Evolutionary conservation across 2,113 vertebrate genomes (phyloP), one percentile per base, ranked within the genome.

Genomic region (Ibidorhyncha struthersii): DNA sequence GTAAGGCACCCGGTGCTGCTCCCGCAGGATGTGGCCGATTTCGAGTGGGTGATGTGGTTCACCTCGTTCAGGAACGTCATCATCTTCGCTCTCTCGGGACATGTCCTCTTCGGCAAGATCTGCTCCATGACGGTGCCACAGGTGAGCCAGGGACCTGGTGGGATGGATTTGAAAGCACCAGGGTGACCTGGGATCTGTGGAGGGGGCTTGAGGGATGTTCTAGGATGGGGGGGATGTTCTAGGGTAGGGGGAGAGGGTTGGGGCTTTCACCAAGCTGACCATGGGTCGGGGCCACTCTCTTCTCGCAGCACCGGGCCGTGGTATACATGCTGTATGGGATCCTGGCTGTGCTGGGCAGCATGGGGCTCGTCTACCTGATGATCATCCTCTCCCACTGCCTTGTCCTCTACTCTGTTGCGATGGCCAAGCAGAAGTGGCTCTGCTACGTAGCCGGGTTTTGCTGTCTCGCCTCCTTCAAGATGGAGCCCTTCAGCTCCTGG

Each of bases 1-100:
- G 7, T 92, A 29, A 97, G 47, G 36, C 7, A 1, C 49, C 66
- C 1, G 66, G 38, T 91, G 71, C 63, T 97, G 70, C 80, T 93
- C 89, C 84, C 14, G 0, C 97, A 99, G 99, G 99, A 99, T 0
- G 97, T 98, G 5, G 99, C 99, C 0, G 99, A 99, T 91, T 98
- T 99, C 3, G 99, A 99, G 95, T 99, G 99, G 99, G 97, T 99
- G 96, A 99, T 99, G 99, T 99, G 99, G 99, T 99, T 99, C 96
- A 99, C 98, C 73, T 99, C 98, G 2, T 99, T 99, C 98, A 98
- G 99, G 62, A 98, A 98, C 6, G 53, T 99, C 98, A 99, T 99
- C 96, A 30, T 99, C 86, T 99, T 99, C 3, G 99, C 99, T 22
- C 98, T 99, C 53, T 99, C 99, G 0, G 99, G 99, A 25, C 99